Evolutionary conservation across 2,888 invertebrate species (phyloP).

Genomic region (Drosophila borealis): DNA sequence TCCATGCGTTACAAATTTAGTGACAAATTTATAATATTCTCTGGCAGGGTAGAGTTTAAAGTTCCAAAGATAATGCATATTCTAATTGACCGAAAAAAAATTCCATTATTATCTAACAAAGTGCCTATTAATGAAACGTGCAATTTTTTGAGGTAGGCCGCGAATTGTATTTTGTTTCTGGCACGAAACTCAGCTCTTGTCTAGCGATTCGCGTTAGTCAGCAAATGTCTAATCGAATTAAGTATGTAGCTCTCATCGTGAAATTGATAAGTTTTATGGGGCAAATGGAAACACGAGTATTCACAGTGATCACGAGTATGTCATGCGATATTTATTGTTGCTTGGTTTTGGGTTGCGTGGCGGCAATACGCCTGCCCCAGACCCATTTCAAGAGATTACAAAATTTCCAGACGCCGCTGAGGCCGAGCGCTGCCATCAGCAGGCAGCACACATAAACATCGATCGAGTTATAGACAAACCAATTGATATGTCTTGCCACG

Average conservation of each 20-base stretch:
- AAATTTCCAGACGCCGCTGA: constrained; percentile 28
- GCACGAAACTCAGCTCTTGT: background rate
- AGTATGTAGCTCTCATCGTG: background rate
- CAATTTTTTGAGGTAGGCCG: background rate
- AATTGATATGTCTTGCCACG: constrained; percentile 84
- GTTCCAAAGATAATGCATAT: background rate
- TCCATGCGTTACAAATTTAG: no score
- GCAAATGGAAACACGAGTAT: background rate
- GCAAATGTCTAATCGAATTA: background rate
- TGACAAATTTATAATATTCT: background rate
- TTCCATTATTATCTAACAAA: background rate
- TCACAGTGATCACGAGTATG: background rate
- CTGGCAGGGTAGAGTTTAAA: background rate
- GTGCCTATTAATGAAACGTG: background rate
- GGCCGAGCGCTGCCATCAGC: constrained; percentile 25
- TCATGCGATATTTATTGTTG: constrained; percentile 41
- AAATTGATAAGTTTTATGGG: constrained; percentile 1
- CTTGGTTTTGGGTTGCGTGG: constrained; percentile 40
- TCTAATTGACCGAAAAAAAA: background rate
- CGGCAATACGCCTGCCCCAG: background rate
- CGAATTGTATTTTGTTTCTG: background rate
- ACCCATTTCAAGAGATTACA: constrained; percentile 15
- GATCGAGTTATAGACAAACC: constrained; percentile 85
- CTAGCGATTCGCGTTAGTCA: background rate
- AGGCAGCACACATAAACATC: constrained; percentile 84